Evolutionary conservation across 2,888 invertebrate species (phyloP).

Genomic region (Bombylius major): DNA sequence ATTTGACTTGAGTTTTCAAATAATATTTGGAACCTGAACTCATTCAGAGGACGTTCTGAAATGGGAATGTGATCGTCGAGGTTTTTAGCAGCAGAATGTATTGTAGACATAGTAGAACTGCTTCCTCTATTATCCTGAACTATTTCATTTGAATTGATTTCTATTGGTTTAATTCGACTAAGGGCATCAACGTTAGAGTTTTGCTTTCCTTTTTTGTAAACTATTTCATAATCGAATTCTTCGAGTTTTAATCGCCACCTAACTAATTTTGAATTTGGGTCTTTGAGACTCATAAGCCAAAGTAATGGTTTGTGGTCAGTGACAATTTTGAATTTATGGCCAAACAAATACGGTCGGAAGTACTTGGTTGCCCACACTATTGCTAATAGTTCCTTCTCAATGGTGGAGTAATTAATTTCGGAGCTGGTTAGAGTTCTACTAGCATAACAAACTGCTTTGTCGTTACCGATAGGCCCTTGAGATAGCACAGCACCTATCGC

Average conservation of each 20-base stretch:
- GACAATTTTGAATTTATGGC: no score
- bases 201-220: constrained; percentile 13
- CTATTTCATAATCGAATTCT: no score
- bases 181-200: constrained; percentile 7
- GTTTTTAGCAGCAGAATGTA: background rate
- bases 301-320: no score
- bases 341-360: no score
- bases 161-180: background rate
- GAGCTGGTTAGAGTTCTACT: background rate
- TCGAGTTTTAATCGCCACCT: no score
- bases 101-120: background rate
- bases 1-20: constrained; percentile 3
- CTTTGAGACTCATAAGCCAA: no score
- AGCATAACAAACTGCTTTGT: no score
- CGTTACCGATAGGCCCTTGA: no score
- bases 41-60: constrained; percentile 14
- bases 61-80: constrained; percentile 11
- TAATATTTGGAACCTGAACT: constrained; percentile 13
- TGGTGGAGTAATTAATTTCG: constrained; percentile 19
- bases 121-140: background rate
- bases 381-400: constrained; percentile 23
- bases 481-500: no score
- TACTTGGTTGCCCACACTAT: no score
- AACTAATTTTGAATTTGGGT: no score
- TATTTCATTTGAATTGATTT: background rate